These are phyloP conservation scores for Uropetala carovei DNA, from an alignment of 2,888 invertebrate species.

Conservation along the genomic window DNA sequence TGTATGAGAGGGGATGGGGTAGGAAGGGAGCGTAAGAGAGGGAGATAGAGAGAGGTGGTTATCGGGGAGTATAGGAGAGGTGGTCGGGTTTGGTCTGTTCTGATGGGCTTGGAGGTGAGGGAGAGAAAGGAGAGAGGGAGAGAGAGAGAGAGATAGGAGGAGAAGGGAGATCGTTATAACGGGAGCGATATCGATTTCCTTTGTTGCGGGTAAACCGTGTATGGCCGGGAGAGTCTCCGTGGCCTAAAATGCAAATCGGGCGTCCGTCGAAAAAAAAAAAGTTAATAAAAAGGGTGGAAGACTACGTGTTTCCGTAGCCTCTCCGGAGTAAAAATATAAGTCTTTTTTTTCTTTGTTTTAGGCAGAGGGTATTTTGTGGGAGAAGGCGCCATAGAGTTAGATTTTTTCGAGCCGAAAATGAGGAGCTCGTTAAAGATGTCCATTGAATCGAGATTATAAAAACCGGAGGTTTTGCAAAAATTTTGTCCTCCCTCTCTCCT, in stretches of 20 bases:
- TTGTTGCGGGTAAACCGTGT: neutral
- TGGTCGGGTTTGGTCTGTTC: neutral
- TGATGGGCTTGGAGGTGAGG: neutral
- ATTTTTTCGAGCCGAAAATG: neutral
- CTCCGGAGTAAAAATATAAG: neutral
- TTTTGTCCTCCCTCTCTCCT: no score
- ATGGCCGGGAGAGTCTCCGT: neutral
- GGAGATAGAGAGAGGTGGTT: neutral
- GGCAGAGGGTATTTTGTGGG: neutral
- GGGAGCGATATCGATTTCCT: neutral
- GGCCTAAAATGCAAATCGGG: constrained; percentile 25
- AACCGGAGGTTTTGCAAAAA: neutral
- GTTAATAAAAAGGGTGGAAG: neutral
- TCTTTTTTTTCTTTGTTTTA: neutral
- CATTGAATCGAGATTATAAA: constrained; percentile 22
- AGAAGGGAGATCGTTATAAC: neutral
- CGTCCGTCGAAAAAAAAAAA: neutral
- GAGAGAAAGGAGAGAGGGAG: neutral
- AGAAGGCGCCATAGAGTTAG: neutral
- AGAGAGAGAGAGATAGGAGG: neutral
- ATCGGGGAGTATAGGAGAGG: neutral
- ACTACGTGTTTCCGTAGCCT: neutral
- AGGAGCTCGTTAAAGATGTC: no score
- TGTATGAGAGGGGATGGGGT: neutral
- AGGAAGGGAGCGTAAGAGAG: neutral